Evolutionary conservation across 2,888 invertebrate genomes (phyloP).

Genomic region (Mythimna impura): DNA sequence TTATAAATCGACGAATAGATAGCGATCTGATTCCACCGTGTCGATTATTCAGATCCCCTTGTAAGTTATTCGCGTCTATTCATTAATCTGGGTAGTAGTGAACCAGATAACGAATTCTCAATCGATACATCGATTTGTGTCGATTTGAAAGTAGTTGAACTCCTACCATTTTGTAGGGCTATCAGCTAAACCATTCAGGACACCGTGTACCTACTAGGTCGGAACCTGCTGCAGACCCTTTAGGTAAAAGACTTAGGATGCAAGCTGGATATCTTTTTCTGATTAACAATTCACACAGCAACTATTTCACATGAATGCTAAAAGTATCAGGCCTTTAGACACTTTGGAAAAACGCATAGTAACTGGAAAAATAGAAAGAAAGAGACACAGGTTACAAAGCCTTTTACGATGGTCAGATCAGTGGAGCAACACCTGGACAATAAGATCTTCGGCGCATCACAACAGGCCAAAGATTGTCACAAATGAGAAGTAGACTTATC

Average conservation of each 20-base stretch:
- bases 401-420: background rate
- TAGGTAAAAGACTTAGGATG: background rate
- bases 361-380: too few species aligned
- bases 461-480: background rate
- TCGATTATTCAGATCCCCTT: slow-evolving; percentile 88
- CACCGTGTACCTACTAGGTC: background rate
- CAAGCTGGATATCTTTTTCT: too few species aligned
- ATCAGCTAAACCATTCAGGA: slow-evolving; percentile 39
- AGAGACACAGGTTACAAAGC: too few species aligned
- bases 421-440: background rate
- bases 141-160: slow-evolving; percentile 79
- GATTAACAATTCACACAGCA: too few species aligned
- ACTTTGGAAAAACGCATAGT: too few species aligned
- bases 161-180: slow-evolving; percentile 74
- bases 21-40: slow-evolving; percentile 87
- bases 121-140: slow-evolving; percentile 81
- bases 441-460: background rate
- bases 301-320: too few species aligned
- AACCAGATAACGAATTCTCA: slow-evolving; percentile 84
- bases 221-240: background rate
- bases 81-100: slow-evolving; percentile 84
- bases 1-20: slow-evolving; percentile 87
- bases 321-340: too few species aligned
- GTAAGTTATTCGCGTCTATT: slow-evolving; percentile 88
- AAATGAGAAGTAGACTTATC: background rate